Base-by-base conservation (phyloP, 2,797 vertebrate species). In the Sebastes ruberrimus region DNA sequence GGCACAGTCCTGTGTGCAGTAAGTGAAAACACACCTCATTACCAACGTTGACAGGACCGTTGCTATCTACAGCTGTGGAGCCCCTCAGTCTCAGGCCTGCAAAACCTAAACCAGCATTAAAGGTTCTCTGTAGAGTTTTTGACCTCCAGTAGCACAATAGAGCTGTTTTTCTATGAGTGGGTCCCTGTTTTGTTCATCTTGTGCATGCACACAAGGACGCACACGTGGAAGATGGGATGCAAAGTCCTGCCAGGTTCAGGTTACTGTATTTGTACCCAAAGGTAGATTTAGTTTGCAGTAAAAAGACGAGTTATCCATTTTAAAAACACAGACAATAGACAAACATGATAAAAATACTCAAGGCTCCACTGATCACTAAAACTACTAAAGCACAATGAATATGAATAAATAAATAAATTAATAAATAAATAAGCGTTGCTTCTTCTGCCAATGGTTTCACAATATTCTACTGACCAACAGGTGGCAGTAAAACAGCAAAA, bases 21-120 rank as follows among this genome's bases (percentile, higher is more conserved):
- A 73, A 80, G 32, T 84, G 74, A 86, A 88, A 91, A 78, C 70
- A 84, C 76, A 83, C 76, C 76, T 86, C 74, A 85, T 83, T 84
- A 86, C 42, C 66, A 53, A 69, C 73, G 79, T 6, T 88, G 84
- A 86, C 81, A 84, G 62, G 68, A 84, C 85, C 78, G 84, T 86
- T 80, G 69, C 52, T 46, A 9, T 55, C 49, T 71, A 79, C 75
- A 88, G 72, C 72, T 76, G 74, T 57, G 71, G 33, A 76, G 55
- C 35, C 11, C 20, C 10, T 7, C 10, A 2, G 53, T 78, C 60
- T 49, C 52, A 76, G 59, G 35, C 28, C 67, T 59, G 32, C 35
- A 76, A 76, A n/a, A n/a, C 22, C 60, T 72, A 74, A n/a, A n/a
- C 16, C 60, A 18, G 23, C 30, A n/a, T 59, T 56, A 23, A 73